Base-by-base conservation (phyloP, 1,140 invertebrate genomes). In the Brachionus asplanchnoidis region DNA sequence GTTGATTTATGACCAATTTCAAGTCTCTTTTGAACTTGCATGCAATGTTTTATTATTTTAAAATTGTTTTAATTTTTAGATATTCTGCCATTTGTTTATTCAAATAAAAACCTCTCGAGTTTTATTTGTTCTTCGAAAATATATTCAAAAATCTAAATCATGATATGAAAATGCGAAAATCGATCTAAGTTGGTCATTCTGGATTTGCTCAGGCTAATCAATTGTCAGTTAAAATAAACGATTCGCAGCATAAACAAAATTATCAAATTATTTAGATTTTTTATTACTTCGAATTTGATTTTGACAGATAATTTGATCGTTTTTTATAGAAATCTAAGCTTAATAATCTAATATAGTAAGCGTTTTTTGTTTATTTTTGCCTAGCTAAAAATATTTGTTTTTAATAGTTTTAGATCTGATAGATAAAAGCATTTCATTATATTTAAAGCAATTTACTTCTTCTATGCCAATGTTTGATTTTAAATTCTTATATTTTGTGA, bases 191-290 rank as follows among this genome's bases (percentile, higher is more conserved):
- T 60, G 53, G 53, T 68, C 66, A n/a, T 68, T 32, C 32, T 68
- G 66, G 26, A 14, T n/a, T 68, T 68, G 66, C 32, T 32, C n/a
- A 40, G 66, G 66, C 66, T 68, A 68, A 32, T 68, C 66, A 32
- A 68, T 40, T 68, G 66, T 68, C 66, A 68, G 66, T 68, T 68
- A 36, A 32, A 68, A 32, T 32, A 60, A 60, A 60, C 53, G 53
- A 60, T 60, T 60, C 53, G 17, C 20, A 20, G 17, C 53, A 60
- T 60, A 60, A 60, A 60, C 53, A 60, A 60, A 60, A 60, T 60
- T 60, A 60, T 60, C 53, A 60, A 60, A 23, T 60, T 60, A 60
- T 60, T 60, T 60, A 60, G 53, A 60, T 60, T 60, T 60, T 60
- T 60, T 20, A 60, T 60, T 60, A 60, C 53, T 60, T 60, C 53